Base-by-base conservation (phyloP, 1,140 invertebrate species). In the Drosophila sp. region DNA sequence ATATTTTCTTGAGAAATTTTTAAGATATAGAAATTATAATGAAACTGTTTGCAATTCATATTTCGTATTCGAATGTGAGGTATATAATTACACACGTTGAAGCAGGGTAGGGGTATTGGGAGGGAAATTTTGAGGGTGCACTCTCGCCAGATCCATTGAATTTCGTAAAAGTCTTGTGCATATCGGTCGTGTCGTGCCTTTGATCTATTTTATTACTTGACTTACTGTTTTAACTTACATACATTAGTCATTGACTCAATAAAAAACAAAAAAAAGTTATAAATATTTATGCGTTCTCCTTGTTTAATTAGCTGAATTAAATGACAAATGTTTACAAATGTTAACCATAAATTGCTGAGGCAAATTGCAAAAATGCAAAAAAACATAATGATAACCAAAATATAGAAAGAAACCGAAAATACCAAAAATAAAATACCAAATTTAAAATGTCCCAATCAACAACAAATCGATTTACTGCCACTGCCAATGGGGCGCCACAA, bases 351-450 rank as follows among this genome's bases (percentile, higher is more conserved):
- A 72, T 68, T 38, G 70, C 66, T 47, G 54, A 58, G 41, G 40
- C 63, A 35, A 62, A 71, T 44, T 35, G 10, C 58, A 63, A 71
- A 17, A 67, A 65, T 10, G 57, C 35, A 65, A 44, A 55, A 69
- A 38, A 38, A 30, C 17, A 17, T 30, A 30, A 30, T 10, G 38
- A 7, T 40, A 58, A 57, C 17, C 65, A 77, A 35, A 66, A 30
- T 27, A 54, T 32, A 60, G 30, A 70, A 61, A 68, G 58, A 38
- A 17, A 17, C 17, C 17, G 17, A 17, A 17, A 17, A 84, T 62
- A 71, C 70, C 79, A 86, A 79, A 72, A 72, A 69, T 66, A 54
- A 60, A 40, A 68, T 60, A 63, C 74, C 71, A 85, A 82, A 86
- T 66, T 77, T 79, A 79, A 72, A 76, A 79, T 66, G 50, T 35